Evolutionary conservation across 2,888 invertebrate species (phyloP).

Genomic region (Nineta flava): DNA sequence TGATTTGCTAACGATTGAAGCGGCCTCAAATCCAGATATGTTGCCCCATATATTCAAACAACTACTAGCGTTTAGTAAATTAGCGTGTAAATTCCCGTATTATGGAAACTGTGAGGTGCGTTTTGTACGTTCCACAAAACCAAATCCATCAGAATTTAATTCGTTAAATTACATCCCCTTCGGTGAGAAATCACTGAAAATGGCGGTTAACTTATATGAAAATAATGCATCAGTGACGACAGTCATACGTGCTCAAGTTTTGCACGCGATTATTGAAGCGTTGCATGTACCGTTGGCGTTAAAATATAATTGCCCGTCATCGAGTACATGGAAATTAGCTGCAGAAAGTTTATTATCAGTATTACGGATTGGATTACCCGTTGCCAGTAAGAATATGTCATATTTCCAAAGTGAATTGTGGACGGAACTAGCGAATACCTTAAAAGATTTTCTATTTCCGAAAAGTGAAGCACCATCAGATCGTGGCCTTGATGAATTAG

Average conservation of each 20-base stretch:
- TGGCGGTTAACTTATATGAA: conserved; percentile 60
- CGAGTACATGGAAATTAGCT: conserved; percentile 69
- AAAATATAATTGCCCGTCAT: conserved; percentile 67
- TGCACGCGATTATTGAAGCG: conserved; percentile 48
- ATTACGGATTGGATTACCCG: conserved; percentile 68
- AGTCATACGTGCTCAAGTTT: conserved; percentile 53
- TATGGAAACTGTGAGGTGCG: conserved; percentile 38
- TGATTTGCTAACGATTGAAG: conserved; percentile 70
- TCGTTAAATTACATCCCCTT: conserved; percentile 75
- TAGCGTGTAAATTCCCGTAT: conserved; percentile 50
- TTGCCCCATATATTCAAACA: conserved; percentile 51
- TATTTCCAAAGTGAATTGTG: conserved; percentile 60
- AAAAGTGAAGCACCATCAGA: conserved; percentile 40
- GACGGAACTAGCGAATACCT: conserved; percentile 67
- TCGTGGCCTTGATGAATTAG: conserved; percentile 40
- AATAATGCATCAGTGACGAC: conserved; percentile 51
- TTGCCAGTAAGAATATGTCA: conserved; percentile 65
- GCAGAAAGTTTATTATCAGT: conserved; percentile 61
- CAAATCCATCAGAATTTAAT: conserved; percentile 48
- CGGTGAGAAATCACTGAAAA: conserved; percentile 61
- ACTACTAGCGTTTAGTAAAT: conserved; percentile 46
- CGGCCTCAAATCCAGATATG: conserved; percentile 37
- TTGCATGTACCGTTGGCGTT: conserved; percentile 57
- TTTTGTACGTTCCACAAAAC: conserved; percentile 17
- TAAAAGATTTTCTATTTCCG: conserved; percentile 87